These are phyloP conservation scores for Chondrosia reniformis DNA, from an alignment of 37 sponge, comb jelly and placozoan genomes.

Conservation along the genomic window DNA sequence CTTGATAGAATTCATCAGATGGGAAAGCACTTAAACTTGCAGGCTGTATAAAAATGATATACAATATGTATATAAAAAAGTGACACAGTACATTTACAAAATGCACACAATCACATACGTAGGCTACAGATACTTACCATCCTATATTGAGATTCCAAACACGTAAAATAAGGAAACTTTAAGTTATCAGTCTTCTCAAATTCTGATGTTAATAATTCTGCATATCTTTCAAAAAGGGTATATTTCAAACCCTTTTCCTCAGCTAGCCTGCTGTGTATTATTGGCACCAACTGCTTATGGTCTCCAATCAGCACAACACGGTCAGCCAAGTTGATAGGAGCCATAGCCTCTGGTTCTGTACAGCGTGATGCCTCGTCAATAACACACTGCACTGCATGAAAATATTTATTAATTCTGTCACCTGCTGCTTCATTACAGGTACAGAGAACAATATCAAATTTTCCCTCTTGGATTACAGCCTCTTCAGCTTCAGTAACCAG, in stretches of 20 bases:
- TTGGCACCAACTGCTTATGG: slow-evolving; percentile 58
- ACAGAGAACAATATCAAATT: slow-evolving; percentile 59
- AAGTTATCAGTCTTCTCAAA: too few species aligned
- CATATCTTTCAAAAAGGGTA: slow-evolving; percentile 76
- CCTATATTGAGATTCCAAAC: slow-evolving; percentile 48
- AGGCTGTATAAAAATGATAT: too few species aligned
- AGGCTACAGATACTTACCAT: too few species aligned
- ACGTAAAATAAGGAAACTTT: not conserved
- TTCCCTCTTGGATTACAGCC: slow-evolving; percentile 13
- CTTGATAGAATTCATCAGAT: too few species aligned
- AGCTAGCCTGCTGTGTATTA: slow-evolving; percentile 17
- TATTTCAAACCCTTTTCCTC: slow-evolving; percentile 46
- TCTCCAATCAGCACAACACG: slow-evolving; percentile 70
- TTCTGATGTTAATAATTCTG: slow-evolving; percentile 13
- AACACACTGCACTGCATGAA: slow-evolving; percentile 43
- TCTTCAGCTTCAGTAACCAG: slow-evolving; percentile 14
- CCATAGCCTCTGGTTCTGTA: slow-evolving; percentile 65
- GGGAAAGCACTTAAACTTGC: too few species aligned
- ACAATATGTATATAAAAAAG: too few species aligned
- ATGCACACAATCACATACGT: too few species aligned
- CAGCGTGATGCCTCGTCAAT: slow-evolving; percentile 77
- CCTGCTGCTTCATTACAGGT: slow-evolving; percentile 60
- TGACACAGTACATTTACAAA: too few species aligned
- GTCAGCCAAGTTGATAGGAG: slow-evolving; percentile 48
- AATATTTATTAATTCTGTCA: slow-evolving; percentile 8